Percentiles rank a stretch among this genome's conserved stretches.
Conservation (phyloP, 2,888 invertebrate species). For the Balanococcus diminutus region DNA sequence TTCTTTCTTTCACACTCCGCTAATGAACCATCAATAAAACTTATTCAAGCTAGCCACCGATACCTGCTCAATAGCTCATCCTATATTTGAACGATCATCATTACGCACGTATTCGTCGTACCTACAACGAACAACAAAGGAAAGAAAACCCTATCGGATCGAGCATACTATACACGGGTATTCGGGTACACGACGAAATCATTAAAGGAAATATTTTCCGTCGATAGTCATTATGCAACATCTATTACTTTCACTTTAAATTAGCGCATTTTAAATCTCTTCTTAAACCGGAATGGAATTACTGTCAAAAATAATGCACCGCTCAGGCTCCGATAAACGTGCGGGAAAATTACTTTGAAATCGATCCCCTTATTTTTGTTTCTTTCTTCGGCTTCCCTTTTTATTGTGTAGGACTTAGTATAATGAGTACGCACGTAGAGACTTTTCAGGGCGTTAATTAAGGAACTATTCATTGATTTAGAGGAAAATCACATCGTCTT, state of each 20-base stretch:
- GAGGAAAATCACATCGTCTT: neutral
- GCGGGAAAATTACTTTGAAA: neutral
- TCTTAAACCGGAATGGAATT: neutral
- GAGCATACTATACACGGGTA: neutral
- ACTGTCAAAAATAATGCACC: neutral
- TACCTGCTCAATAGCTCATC: neutral
- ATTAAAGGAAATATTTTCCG: conserved; percentile 22
- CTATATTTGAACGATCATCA: neutral
- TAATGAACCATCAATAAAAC: neutral
- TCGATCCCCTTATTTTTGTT: neutral
- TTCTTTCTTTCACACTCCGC: neutral
- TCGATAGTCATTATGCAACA: conserved; percentile 2
- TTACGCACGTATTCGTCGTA: neutral
- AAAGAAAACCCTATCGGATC: conserved; percentile 12
- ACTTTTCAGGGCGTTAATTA: neutral
- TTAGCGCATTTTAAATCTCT: neutral
- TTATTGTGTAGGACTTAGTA: neutral
- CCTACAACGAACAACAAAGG: neutral
- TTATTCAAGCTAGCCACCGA: neutral
- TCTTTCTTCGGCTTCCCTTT: neutral
- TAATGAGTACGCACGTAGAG: neutral
- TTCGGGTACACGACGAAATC: neutral
- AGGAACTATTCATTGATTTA: neutral
- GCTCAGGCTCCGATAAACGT: neutral
- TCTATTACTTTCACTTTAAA: conserved; percentile 31